Base-by-base conservation (phyloP, 2,113 vertebrate genomes). In the Atherinomorus stipes region DNA sequence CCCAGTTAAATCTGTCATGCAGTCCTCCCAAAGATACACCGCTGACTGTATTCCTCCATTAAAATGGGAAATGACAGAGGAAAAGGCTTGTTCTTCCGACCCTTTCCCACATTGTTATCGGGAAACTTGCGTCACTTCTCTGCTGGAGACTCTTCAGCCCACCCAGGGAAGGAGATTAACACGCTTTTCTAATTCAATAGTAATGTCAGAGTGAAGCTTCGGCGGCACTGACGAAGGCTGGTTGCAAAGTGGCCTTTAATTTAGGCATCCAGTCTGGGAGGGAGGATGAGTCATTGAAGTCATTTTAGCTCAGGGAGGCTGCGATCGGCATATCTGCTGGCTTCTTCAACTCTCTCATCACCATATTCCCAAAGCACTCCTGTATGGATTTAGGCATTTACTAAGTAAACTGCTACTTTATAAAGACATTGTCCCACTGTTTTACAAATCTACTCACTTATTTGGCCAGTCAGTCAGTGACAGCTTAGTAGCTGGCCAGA, bases 101-200 rank as follows among this genome's bases (percentile, higher is more conserved):
- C 22, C 19, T 53, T 57, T 16, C 38, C 26, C 13, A 51, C 26
- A 18, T 52, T 64, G 53, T 74, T 74, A 54, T 18, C 13, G 40
- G 54, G 52, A 84, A 52, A 58, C 54, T 19, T 88, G 84, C 80
- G 85, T 89, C 89, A 91, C 23, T 28, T 58, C 80, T 49, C 77
- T 2, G 72, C 58, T 42, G 71, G 81, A 63, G 68, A 23, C 60
- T 45, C 31, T 51, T 40, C 16, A 66, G 53, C n/a, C 66, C 31
- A 9, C 59, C 64, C 58, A 23, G 58, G 31, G 60, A 59, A 51
- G 70, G 52, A 70, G 59, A 85, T 81, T 83, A 81, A 80, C 34
- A 23, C 3, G 5, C 2, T 45, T 64, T 56, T 70, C 74, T 83
- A 71, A 84, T 83, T 81, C 44, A 31, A 84, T 78, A 80, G 66